Percentiles rank a stretch among this genome's conserved stretches.
phyloP scores from a whole-genome alignment of 2,888 invertebrate genomes.

The Napeogenes sylphis region DNA sequence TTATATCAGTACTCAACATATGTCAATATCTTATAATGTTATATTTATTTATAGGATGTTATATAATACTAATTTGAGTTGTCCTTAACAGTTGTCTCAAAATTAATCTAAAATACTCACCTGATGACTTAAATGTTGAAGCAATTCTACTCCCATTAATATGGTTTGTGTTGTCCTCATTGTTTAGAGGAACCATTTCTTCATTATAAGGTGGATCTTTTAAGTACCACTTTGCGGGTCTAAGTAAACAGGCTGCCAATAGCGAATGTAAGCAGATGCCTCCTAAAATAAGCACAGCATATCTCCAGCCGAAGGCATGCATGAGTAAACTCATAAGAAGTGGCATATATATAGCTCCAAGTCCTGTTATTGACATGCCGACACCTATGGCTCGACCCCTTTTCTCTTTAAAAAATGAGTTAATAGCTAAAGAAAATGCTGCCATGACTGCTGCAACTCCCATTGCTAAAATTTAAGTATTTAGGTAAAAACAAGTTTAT shows the following conservation, averaged over 20 bases:
- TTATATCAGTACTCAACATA: neutral
- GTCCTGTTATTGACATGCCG: conserved; percentile 80
- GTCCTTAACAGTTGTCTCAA: neutral
- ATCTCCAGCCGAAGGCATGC: conserved; percentile 76
- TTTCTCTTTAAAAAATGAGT: conserved; percentile 80
- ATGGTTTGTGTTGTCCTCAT: conserved; percentile 47
- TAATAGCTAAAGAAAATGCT: conserved; percentile 80
- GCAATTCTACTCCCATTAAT: conserved; percentile 52
- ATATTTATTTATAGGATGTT: neutral
- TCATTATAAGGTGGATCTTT: conserved; percentile 52
- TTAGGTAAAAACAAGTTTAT: neutral
- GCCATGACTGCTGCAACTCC: conserved; percentile 80
- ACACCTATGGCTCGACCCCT: conserved; percentile 80
- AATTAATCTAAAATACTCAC: neutral
- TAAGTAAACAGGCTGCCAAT: conserved; percentile 78
- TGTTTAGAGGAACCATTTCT: conserved; percentile 59
- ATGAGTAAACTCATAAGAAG: conserved; percentile 77
- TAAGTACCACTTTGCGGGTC: conserved; percentile 83
- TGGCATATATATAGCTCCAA: conserved; percentile 83
- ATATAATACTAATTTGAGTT: conserved; percentile 1
- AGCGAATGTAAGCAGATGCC: conserved; percentile 80
- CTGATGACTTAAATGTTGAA: conserved; percentile 34
- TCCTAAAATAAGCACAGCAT: conserved; percentile 79
- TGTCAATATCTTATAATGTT: neutral
- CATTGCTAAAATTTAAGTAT: conserved; percentile 62